Base-by-base conservation (phyloP, 2,113 vertebrate species). In the Neogobius melanostomus region DNA sequence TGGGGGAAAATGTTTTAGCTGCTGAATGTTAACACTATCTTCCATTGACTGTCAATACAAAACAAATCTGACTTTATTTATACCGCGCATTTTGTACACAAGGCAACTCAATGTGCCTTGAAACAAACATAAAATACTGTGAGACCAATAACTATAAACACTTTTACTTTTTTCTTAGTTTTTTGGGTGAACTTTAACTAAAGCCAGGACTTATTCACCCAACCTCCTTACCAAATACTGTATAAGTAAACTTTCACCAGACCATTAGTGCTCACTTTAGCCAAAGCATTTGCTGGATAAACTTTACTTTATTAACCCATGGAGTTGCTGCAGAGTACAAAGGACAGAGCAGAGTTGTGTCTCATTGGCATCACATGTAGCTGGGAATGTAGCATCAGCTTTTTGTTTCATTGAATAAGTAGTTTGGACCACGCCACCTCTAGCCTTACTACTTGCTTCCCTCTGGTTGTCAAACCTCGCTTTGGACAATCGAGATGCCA, bases 401-500 rank as follows among this genome's bases (percentile, higher is more conserved):
- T 47, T 59, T 76, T 66, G 63, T 61, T 21, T 67, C 65, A 57
- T 68, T 14, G 7, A n/a, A 11, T 44, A 12, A 49, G 61, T 72
- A 53, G 48, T 77, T 56, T 73, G 57, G 50, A 73, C 14, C 53
- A n/a, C 71, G 75, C 57, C 7, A 44, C 50, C 43, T 4, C 7
- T 11, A 69, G 56, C 11, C 56, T 42, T 59, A 11, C 12, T 42
- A 6, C 42, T 64, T 16, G n/a, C 62, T 64, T 56, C 64, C 56
- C 12, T 36, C 36, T 2, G 46, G 15, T 53, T 67, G 10, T 61
- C 36, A 76, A 64, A 70, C 14, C 67, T 70, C 50, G 0, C 48
- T 77, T 64, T 0, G 36, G 75, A 84, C 56, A 6, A 52, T 52
- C 42, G 49, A 53, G 72, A 88, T 90, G 84, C 76, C 21, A 10